phyloP scores from a whole-genome alignment of 2,888 invertebrate genomes.

The Chalcis sispes region DNA sequence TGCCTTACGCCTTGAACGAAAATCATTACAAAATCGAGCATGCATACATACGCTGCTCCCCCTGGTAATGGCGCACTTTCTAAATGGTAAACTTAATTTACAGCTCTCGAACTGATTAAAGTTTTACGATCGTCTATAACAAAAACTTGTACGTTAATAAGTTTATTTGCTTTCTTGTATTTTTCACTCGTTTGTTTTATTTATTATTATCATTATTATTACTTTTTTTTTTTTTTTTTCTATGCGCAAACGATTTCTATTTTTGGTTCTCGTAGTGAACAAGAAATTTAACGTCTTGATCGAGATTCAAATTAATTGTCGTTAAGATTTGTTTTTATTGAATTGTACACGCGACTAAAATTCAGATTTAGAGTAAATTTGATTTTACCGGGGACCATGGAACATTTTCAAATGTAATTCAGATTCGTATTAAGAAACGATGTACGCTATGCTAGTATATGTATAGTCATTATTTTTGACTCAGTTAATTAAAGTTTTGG shows the following conservation, averaged over 20 bases:
- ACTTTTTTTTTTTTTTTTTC: no score
- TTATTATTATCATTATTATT: no score
- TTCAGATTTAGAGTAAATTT: no score
- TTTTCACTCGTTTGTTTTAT: not conserved
- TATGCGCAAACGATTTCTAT: constrained; percentile 7
- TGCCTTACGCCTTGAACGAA: constrained; percentile 36
- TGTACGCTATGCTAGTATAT: no score
- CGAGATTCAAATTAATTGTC: not conserved
- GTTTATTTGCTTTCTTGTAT: not conserved
- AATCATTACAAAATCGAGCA: constrained; percentile 29
- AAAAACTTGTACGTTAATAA: constrained; percentile 9
- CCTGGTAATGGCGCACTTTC: constrained; percentile 6
- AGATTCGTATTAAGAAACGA: no score
- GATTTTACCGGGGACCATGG: no score
- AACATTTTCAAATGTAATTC: no score
- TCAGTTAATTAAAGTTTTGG: no score
- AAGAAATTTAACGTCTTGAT: not conserved
- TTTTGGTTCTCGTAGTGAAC: not conserved
- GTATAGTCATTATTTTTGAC: no score
- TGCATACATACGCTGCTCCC: not conserved
- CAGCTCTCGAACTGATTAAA: constrained; percentile 6
- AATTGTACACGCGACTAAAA: no score
- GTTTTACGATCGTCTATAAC: constrained; percentile 16
- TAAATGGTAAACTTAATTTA: constrained; percentile 22
- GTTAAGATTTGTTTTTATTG: not conserved